Base-by-base conservation (phyloP, 2,797 vertebrate species). In the Sebastes vulpes region DNA sequence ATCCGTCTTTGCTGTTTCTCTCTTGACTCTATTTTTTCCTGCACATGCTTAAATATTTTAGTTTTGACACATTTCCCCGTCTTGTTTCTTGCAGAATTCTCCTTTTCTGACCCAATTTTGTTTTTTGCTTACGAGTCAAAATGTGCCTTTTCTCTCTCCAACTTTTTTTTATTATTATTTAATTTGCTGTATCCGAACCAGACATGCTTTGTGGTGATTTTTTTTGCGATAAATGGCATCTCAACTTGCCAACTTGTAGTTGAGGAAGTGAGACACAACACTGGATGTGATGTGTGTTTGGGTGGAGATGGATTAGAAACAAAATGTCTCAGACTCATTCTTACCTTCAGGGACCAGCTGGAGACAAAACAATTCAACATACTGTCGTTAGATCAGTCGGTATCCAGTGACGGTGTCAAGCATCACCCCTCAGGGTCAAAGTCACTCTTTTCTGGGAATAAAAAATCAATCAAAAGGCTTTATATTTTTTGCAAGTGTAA, bases 161-260 rank as follows among this genome's bases (percentile, higher is more conserved):
- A 82, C 79, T 83, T 84, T 84, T 60, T 59, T 61, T 42, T 3
- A 26, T 68, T 54, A 48, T 32, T 66, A 65, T 63, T 79, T 12
- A 6, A 60, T 68, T 58, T 58, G 2, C 29, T 60, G 25, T 54
- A 6, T n/a, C 11, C 46, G 59, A 63, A 20, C 3, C 42, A 9
- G 28, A 52, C 29, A n/a, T 4, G 65, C 59, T 59, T 61, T 61
- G 59, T 9, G 35, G 16, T 26, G 3, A 50, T 23, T 16, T 16
- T 25, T 14, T 32, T 18, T 25, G 52, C 9, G n/a, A 29, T 61
- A 52, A 75, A 75, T 31, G 57, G 46, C 61, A 58, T 48, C 32
- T 14, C 4, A 77, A 80, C 66, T 72, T 70, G 50, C 52, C 53
- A 4, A 11, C 9, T 35, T 9, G 11, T 57, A 50, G 70, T 81